Percentiles rank a stretch among this genome's conserved stretches.
Evolutionary conservation across 2,113 vertebrate species (phyloP).

Genomic region (Tragelaphus buxtoni): DNA sequence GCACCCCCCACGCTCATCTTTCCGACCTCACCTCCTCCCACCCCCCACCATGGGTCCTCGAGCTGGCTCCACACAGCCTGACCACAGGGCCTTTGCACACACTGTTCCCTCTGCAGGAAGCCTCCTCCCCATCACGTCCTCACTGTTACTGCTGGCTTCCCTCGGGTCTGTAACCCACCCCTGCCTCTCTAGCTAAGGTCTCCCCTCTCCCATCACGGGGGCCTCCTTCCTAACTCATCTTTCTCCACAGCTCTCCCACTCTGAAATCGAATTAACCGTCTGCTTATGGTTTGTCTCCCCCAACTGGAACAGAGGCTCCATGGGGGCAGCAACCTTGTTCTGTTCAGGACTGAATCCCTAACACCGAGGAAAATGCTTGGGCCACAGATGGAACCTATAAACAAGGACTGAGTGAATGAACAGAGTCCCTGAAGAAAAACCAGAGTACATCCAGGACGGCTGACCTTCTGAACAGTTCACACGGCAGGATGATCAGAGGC

Average conservation of each 20-base stretch:
- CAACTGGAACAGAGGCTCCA: too few relatives aligned
- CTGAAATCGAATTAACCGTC: rapidly evolving
- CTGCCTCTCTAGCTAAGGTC: not conserved
- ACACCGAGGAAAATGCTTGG: not conserved
- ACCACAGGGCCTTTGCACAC: not conserved
- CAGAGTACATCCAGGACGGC: not conserved
- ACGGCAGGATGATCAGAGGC: rapidly evolving
- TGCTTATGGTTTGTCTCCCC: not conserved
- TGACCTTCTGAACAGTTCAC: not conserved
- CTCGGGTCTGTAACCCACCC: rapidly evolving
- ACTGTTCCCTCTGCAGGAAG: not conserved
- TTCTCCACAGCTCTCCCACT: not conserved
- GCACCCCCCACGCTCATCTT: not conserved
- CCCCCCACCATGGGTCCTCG: too few relatives aligned
- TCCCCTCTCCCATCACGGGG: rapidly evolving
- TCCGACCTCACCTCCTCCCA: not conserved
- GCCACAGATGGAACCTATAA: not conserved
- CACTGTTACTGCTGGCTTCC: rapidly evolving
- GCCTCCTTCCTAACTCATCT: not conserved
- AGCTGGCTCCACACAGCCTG: rapidly evolving
- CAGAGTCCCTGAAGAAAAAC: not conserved
- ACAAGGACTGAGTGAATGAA: not conserved
- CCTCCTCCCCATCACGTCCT: not conserved
- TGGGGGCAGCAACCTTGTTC: not conserved
- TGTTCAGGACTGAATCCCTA: not conserved